Conservation (phyloP, 37 sponge, comb jelly and placozoan genomes). For the Beroe ovata region DNA sequence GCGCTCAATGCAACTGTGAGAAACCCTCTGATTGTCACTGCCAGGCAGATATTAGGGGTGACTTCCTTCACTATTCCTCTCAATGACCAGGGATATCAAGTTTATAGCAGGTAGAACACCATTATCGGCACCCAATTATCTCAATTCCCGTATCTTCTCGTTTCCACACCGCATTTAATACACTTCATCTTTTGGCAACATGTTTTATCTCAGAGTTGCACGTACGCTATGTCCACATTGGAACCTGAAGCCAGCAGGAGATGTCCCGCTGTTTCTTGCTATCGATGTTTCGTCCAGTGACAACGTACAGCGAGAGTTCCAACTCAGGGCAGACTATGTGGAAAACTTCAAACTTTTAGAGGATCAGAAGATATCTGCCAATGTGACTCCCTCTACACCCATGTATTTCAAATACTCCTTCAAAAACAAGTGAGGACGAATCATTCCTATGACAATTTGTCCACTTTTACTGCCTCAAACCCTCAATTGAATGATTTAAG, state of each 20-base stretch:
- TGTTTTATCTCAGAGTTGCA: constrained; percentile 17
- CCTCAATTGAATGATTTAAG: too few species aligned
- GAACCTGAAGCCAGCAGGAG: background rate
- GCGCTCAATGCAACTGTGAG: constrained; percentile 33
- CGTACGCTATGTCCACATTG: constrained; percentile 53
- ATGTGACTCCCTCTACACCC: constrained; percentile 57
- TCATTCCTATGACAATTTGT: too few species aligned
- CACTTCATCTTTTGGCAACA: too few species aligned
- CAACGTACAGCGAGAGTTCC: constrained; percentile 39
- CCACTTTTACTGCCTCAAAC: too few species aligned
- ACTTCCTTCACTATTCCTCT: constrained; percentile 54
- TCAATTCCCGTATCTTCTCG: too few species aligned
- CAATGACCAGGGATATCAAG: constrained; percentile 60
- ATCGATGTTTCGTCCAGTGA: constrained; percentile 58
- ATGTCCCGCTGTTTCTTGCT: constrained; percentile 1
- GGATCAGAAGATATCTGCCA: constrained; percentile 34
- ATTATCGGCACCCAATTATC: too few species aligned
- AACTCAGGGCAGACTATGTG: constrained; percentile 45
- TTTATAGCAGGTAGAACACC: constrained; percentile 39
- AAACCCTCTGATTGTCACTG: constrained; percentile 61
- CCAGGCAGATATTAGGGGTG: constrained; percentile 48
- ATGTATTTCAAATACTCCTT: constrained; percentile 65
- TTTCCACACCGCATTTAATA: too few species aligned
- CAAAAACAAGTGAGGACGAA: constrained; percentile 12
- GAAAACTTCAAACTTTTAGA: constrained; percentile 48